A percentile compares a stretch with the other conserved stretches of the same genome.
Conservation (phyloP, 2,113 vertebrate species). For the Craseonycteris thonglongyai region DNA sequence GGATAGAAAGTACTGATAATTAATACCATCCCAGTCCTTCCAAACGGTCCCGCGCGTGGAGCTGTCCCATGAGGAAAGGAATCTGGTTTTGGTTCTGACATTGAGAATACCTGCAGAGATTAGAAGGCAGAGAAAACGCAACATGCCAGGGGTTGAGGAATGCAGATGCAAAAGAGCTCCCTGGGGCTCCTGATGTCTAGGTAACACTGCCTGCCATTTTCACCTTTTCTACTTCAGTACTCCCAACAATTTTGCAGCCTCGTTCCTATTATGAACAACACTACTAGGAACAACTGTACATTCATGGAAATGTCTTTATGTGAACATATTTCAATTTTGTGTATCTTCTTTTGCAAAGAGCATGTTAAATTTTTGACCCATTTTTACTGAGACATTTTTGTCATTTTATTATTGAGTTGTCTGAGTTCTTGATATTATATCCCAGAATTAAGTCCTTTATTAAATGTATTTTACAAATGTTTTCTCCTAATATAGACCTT, state of each 20-base stretch:
- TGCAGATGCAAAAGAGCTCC: background rate
- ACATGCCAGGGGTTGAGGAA: background rate
- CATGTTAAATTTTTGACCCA: background rate
- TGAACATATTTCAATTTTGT: background rate
- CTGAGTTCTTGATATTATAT: background rate
- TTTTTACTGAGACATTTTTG: background rate
- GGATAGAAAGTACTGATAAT: background rate
- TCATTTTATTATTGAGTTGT: background rate
- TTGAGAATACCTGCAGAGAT: background rate
- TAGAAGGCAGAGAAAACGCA: background rate
- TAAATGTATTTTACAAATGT: background rate
- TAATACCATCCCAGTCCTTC: background rate
- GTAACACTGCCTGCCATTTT: background rate
- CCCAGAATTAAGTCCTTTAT: background rate
- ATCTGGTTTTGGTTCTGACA: background rate
- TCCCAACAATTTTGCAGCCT: background rate
- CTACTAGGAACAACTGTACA: background rate
- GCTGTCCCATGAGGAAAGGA: background rate
- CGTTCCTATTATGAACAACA: background rate
- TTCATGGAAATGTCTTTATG: background rate
- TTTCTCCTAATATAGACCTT: background rate
- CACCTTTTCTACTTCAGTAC: background rate
- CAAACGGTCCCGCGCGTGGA: background rate
- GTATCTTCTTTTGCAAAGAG: background rate
- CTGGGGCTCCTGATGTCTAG: background rate